Conservation (phyloP, 2,888 invertebrate species). For the Acronicta leporina region DNA sequence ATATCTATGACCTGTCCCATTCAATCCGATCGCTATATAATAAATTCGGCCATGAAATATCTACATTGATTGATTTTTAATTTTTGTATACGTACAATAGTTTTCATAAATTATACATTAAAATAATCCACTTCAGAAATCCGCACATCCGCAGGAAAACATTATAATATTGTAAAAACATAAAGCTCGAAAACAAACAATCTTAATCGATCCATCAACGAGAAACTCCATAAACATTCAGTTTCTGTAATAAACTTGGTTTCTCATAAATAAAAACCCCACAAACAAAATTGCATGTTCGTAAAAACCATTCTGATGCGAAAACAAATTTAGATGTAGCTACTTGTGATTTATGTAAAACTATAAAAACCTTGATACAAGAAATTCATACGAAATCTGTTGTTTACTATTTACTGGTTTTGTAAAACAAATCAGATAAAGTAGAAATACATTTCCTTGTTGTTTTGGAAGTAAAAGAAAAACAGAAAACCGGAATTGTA, state of each 20-base stretch:
- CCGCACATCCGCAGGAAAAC: not conserved
- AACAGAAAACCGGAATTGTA: not conserved
- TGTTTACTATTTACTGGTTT: conserved; percentile 18
- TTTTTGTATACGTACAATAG: too few species aligned
- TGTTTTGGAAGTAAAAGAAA: conserved; percentile 1
- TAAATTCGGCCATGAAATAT: not conserved
- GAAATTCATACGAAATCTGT: not conserved
- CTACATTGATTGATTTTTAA: not conserved
- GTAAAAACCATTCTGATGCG: conserved; percentile 2
- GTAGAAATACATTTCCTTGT: conserved; percentile 12
- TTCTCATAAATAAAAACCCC: conserved; percentile 21
- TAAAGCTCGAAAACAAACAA: conserved; percentile 13
- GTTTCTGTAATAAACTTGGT: conserved; percentile 9
- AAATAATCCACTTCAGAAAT: not conserved
- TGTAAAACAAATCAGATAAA: conserved; percentile 1
- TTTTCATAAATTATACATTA: conserved; percentile 14
- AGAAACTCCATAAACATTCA: conserved; percentile 20
- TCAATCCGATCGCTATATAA: not conserved
- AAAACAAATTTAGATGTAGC: conserved; percentile 12
- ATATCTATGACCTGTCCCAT: too few species aligned
- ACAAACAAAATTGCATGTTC: conserved; percentile 3
- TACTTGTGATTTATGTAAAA: conserved; percentile 31
- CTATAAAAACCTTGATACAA: conserved; percentile 36
- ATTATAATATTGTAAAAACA: conserved; percentile 13
- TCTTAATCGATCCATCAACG: conserved; percentile 17